Conservation (phyloP, 2,113 vertebrate species). For the Psophia crepitans region DNA sequence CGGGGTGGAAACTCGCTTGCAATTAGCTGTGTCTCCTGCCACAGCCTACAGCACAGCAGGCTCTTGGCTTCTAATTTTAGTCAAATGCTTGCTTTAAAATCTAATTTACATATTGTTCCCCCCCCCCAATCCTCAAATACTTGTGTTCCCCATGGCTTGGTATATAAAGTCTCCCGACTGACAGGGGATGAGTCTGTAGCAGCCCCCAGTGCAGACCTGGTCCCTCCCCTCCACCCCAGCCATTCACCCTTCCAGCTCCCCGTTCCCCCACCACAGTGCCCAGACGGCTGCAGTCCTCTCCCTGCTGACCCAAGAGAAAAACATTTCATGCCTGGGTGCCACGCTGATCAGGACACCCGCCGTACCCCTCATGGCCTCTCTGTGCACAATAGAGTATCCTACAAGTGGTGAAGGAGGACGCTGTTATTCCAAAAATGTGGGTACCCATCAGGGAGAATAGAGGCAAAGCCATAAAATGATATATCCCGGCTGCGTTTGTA, state of each 20-base stretch:
- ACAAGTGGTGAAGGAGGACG: neutral
- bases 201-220: neutral
- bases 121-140: neutral
- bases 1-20: neutral
- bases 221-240: neutral
- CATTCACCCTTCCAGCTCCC: neutral
- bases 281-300: neutral
- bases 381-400: neutral
- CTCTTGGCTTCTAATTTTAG: constrained; percentile 30
- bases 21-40: constrained; percentile 21
- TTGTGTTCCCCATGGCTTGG: neutral
- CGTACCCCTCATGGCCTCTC: neutral
- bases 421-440: neutral
- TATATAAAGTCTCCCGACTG: accelerated
- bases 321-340: neutral
- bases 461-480: neutral
- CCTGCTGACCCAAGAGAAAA: neutral
- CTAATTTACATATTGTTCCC: neutral
- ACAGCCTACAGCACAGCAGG: neutral
- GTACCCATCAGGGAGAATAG: neutral
- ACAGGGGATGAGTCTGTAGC: neutral
- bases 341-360: neutral
- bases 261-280: accelerated
- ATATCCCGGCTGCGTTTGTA: neutral
- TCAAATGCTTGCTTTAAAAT: neutral